A percentile compares a stretch with the other conserved stretches of the same genome.
Conservation (phyloP, 2,113 vertebrate species). For the Nesogale talazaci region DNA sequence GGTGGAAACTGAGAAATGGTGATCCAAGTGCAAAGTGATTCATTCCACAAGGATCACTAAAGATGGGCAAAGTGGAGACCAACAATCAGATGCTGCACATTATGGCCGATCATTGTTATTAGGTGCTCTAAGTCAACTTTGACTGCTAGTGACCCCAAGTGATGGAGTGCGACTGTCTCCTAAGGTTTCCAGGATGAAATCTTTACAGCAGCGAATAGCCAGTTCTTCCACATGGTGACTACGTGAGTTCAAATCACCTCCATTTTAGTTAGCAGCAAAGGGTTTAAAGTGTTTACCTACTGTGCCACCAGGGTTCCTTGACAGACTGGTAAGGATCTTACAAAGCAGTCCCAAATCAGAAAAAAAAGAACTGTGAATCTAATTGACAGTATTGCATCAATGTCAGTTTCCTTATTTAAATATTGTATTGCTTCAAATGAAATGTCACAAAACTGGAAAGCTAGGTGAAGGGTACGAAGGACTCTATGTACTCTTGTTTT, state of each 20-base stretch:
- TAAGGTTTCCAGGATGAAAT: background rate
- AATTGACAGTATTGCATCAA: background rate
- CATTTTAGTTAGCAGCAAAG: background rate
- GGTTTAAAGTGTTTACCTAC: background rate
- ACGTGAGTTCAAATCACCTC: background rate
- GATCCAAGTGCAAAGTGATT: background rate
- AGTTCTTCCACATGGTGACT: background rate
- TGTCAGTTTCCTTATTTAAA: background rate
- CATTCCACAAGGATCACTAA: background rate
- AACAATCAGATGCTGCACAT: background rate
- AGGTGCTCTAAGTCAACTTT: background rate
- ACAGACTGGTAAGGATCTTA: background rate
- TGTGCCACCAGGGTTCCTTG: background rate
- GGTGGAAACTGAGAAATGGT: background rate
- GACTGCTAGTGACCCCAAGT: background rate
- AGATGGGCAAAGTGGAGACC: background rate
- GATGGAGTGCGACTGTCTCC: background rate
- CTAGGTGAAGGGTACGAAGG: background rate
- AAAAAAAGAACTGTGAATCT: background rate
- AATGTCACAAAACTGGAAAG: background rate
- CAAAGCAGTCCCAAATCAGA: background rate
- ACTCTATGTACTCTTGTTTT: background rate
- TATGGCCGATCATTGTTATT: background rate
- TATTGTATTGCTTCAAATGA: background rate
- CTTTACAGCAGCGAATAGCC: background rate